Base-by-base conservation (phyloP, 1,140 invertebrate genomes). In the Scaptomyza pallida region DNA sequence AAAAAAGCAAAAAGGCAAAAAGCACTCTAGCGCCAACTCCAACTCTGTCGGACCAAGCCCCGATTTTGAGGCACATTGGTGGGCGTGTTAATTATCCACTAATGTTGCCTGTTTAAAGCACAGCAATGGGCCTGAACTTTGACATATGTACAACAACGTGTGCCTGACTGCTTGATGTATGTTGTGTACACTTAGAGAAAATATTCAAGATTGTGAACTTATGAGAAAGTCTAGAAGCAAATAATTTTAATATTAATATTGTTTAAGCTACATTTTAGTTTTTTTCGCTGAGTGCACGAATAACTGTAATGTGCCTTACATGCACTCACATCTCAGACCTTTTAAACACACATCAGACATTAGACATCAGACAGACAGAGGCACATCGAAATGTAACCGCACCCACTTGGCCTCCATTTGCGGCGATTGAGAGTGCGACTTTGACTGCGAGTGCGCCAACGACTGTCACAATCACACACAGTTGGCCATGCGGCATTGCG, bases 41-140 rank as follows among this genome's bases (percentile, higher is more conserved):
- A 15, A 44, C 19, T 35, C 30, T 30, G 41, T 4, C 41, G 1
- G 9, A 51, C 33, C 23, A 6, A 10, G 43, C 44, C 16, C 10
- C 26, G 21, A n/a, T 35, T 44, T 30, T 41, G 17, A 30, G 50
- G 51, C 60, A 17, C 44, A 54, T 73, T 72, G 75, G 75, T 78
- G 81, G 81, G 81, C 82, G 81, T 86, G 81, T 86, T 86, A 86
- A 86, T 86, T 88, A 86, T 88, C 74, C 64, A 75, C 81, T 88
- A 86, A 86, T 88, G 81, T 81, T 81, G 81, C 69, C 55, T 60
- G 75, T 64, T 72, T 60, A 62, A 72, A 73, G 64, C 70, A 55
- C 63, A 55, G 51, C 23, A 48, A 56, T 55, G 56, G 47, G 50
- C 23, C 47, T 70, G 71, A 81, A 81, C 71, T 86, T 71, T 86